Percentiles rank a stretch among this genome's conserved stretches.
phyloP scores from a whole-genome alignment of 2,113 vertebrate genomes.

The Gymnarchus niloticus region DNA sequence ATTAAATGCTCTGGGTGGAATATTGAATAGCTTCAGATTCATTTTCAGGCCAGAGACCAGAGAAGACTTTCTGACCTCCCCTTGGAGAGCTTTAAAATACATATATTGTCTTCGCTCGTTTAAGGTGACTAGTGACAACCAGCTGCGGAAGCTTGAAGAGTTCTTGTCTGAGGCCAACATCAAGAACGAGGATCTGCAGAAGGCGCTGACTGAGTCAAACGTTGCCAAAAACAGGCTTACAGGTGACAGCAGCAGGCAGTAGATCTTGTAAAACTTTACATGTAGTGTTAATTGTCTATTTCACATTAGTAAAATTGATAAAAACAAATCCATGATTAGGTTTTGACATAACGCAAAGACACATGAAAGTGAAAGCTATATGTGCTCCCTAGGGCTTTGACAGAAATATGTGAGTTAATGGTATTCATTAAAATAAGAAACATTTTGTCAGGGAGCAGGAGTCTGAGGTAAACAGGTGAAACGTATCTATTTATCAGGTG shows the following conservation, averaged over 20 bases:
- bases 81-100: not conserved
- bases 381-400: not conserved
- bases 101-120: not conserved
- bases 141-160: conserved; percentile 67
- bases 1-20: not conserved
- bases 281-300: not conserved
- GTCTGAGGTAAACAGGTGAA: not conserved
- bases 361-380: not conserved
- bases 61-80: not conserved
- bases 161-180: conserved; percentile 58
- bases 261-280: not conserved
- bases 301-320: not conserved
- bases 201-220: conserved; percentile 57
- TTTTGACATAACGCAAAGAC: not conserved
- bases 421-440: not conserved
- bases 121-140: conserved; percentile 60
- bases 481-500: not conserved
- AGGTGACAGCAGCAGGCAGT: conserved; percentile 45
- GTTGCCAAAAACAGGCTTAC: conserved; percentile 62
- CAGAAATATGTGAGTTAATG: not conserved
- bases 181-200: conserved; percentile 68
- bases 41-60: not conserved
- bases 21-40: not conserved
- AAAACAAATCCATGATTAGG: not conserved
- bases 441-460: not conserved